phyloP scores from a whole-genome alignment of 2,888 invertebrate genomes.

The Hemistola chrysoprasaria region DNA sequence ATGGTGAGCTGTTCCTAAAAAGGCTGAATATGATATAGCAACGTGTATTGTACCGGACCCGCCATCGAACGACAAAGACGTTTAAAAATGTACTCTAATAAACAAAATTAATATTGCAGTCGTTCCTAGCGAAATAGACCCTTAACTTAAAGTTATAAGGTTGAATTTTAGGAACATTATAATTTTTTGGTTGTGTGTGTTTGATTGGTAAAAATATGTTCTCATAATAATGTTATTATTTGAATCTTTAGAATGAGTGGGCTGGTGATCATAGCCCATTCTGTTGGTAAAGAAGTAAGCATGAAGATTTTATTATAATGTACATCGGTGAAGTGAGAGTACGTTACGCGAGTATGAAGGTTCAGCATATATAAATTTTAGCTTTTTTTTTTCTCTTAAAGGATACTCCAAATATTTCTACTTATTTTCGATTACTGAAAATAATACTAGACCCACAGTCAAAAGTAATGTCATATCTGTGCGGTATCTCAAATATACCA shows the following conservation, averaged over 20 bases:
- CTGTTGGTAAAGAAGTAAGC: conserved; percentile 62
- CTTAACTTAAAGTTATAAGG: conserved; percentile 30
- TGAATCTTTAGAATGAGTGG: conserved; percentile 63
- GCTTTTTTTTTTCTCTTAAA: no score
- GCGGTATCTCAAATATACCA: no score
- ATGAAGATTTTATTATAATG: conserved; percentile 55
- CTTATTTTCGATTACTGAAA: no score
- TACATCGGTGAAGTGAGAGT: conserved; percentile 37
- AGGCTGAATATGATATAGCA: conserved; percentile 54
- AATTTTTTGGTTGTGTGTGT: conserved; percentile 13
- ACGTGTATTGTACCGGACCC: conserved; percentile 62
- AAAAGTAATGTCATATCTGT: no score
- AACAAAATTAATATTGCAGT: conserved; percentile 33
- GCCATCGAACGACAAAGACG: conserved; percentile 71
- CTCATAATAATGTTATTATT: conserved; percentile 77
- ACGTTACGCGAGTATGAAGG: conserved; percentile 16
- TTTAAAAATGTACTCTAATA: conserved; percentile 67
- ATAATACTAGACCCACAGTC: no score
- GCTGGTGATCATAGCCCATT: conserved; percentile 71
- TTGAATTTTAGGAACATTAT: conserved; percentile 25
- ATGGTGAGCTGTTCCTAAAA: conserved; percentile 50
- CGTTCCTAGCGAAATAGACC: not conserved
- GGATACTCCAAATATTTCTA: no score
- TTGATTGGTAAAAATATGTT: conserved; percentile 41
- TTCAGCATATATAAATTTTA: conserved; percentile 7